A percentile compares a stretch with the other conserved stretches of the same genome.
These are phyloP conservation scores for Lucinisca nassula DNA, from an alignment of 2,888 invertebrate species.

Conservation along the genomic window DNA sequence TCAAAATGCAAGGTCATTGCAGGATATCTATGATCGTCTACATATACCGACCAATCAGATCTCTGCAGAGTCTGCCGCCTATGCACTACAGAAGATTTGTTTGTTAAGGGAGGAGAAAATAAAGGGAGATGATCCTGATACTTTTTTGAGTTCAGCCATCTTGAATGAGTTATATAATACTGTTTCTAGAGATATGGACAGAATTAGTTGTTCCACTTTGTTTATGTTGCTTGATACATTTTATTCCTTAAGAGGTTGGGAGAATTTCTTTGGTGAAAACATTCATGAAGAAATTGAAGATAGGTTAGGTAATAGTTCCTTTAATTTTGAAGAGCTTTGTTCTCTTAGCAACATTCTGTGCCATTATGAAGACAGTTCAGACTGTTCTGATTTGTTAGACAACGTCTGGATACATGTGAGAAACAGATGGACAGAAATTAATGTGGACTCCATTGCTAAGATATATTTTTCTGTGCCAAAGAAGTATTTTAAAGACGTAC, in stretches of 20 bases:
- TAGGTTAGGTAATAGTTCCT: not conserved
- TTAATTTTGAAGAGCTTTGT: not conserved
- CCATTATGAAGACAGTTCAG: not conserved
- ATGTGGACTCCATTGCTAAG: not conserved
- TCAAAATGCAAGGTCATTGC: not conserved
- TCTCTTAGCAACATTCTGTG: not conserved
- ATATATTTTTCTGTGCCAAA: not conserved
- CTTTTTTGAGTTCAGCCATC: not conserved
- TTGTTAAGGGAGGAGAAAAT: not conserved
- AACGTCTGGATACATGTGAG: not conserved
- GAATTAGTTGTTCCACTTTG: not conserved
- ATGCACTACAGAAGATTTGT: not conserved
- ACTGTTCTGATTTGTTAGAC: not conserved
- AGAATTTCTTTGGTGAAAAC: not conserved
- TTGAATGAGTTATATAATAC: not conserved
- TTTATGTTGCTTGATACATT: constrained; percentile 1
- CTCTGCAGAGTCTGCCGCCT: not conserved
- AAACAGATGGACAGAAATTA: not conserved
- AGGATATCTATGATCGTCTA: not conserved
- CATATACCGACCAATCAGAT: not conserved
- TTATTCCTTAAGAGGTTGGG: not conserved
- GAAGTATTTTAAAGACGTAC: not conserved
- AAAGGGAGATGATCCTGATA: not conserved
- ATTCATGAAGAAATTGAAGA: not conserved
- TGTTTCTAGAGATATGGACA: not conserved